Conservation (phyloP, 2,888 invertebrate genomes). For the Phytoseiulus persimilis region DNA sequence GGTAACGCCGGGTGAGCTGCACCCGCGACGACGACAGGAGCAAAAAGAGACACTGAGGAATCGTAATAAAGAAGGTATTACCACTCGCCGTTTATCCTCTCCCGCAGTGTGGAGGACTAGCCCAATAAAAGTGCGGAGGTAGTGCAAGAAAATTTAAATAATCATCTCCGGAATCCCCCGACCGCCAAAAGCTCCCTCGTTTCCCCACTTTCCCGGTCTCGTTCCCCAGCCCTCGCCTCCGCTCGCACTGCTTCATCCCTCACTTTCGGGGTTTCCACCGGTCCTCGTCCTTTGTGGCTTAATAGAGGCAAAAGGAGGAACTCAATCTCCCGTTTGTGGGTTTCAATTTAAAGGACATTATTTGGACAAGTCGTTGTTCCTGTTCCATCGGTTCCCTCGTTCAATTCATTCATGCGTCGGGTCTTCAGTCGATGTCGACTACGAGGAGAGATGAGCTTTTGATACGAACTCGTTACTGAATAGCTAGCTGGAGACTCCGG, state of each 20-base stretch:
- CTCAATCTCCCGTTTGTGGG: neutral
- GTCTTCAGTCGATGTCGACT: neutral
- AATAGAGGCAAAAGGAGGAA: neutral
- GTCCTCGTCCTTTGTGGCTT: neutral
- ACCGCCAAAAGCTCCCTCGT: neutral
- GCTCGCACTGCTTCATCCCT: neutral
- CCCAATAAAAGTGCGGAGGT: conserved; percentile 40
- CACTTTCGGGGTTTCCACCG: neutral
- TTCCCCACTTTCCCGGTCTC: neutral
- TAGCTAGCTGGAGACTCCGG: neutral
- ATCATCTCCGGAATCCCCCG: conserved; percentile 24
- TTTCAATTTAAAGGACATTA: conserved; percentile 38
- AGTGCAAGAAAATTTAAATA: conserved; percentile 36
- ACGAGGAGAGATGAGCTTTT: neutral
- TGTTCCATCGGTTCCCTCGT: neutral
- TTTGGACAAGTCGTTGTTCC: conserved; percentile 24
- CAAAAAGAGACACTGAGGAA: conserved; percentile 19
- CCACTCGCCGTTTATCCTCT: conserved; percentile 23
- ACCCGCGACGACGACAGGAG: neutral
- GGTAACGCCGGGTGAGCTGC: neutral
- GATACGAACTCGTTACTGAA: neutral
- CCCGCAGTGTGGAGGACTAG: conserved; percentile 6
- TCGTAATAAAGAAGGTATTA: conserved; percentile 38
- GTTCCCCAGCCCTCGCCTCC: neutral
- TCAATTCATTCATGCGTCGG: neutral